A percentile compares a stretch with the other conserved stretches of the same genome.
phyloP scores from a whole-genome alignment of 2,888 invertebrate genomes.

The Dicycla oo region DNA sequence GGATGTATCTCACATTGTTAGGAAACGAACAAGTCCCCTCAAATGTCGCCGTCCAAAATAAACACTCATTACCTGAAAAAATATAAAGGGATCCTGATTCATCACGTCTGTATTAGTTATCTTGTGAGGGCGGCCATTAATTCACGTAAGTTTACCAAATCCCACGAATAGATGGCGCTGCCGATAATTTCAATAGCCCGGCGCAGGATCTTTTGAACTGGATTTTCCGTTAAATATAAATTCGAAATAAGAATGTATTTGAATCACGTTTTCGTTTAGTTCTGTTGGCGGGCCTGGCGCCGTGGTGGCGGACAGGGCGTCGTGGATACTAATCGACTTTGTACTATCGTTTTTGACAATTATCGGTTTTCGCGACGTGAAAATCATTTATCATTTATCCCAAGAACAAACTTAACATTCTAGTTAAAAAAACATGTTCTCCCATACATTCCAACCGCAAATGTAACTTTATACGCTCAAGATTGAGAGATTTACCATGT shows the following conservation, averaged over 20 bases:
- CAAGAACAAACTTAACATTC: no score
- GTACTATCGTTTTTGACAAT: slow-evolving; percentile 51
- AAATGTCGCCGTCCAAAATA: background rate
- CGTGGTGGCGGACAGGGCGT: slow-evolving; percentile 42
- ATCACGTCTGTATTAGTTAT: slow-evolving; percentile 19
- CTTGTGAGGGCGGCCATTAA: background rate
- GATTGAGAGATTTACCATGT: no score
- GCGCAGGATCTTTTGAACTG: slow-evolving; percentile 17
- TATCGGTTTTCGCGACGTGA: slow-evolving; percentile 27
- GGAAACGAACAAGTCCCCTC: background rate
- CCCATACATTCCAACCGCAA: no score
- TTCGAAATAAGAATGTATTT: slow-evolving; percentile 54
- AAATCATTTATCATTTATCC: no score
- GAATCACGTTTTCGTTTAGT: slow-evolving; percentile 68
- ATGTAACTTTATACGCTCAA: no score
- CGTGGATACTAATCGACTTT: slow-evolving; percentile 57
- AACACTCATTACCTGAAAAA: slow-evolving; percentile 21
- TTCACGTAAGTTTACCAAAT: background rate
- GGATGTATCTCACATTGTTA: background rate
- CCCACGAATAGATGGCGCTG: slow-evolving; percentile 6
- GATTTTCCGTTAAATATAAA: slow-evolving; percentile 47
- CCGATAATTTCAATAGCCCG: slow-evolving; percentile 35
- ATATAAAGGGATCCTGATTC: slow-evolving; percentile 18
- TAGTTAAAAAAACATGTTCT: no score
- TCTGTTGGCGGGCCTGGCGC: slow-evolving; percentile 38